Conservation (phyloP, 2,797 vertebrate species). For the Apogon talboti region DNA sequence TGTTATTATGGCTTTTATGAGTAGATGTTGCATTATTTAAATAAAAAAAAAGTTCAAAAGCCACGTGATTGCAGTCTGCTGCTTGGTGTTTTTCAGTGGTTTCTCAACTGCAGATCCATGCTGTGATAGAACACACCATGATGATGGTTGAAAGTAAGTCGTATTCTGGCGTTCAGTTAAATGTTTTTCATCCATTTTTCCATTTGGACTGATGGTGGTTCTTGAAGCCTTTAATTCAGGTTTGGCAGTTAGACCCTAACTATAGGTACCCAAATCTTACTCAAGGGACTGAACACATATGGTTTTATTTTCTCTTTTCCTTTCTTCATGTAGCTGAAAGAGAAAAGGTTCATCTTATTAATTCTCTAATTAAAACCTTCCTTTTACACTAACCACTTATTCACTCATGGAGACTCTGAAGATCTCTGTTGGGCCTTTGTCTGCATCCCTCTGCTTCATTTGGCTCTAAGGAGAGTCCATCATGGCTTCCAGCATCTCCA, state of each 20-base stretch:
- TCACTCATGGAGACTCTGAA: slow-evolving; percentile 41
- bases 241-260: slow-evolving; percentile 65
- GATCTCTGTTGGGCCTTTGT: slow-evolving; percentile 48
- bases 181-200: slow-evolving; percentile 28
- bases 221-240: slow-evolving; percentile 46
- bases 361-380: slow-evolving; percentile 61
- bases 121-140: slow-evolving; percentile 51
- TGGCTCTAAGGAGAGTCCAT: slow-evolving; percentile 90
- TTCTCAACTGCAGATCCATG: slow-evolving; percentile 54
- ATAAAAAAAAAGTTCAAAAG: slow-evolving; percentile 55
- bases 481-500: slow-evolving; percentile 97
- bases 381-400: slow-evolving; percentile 58
- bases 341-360: slow-evolving; percentile 42
- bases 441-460: slow-evolving; percentile 20
- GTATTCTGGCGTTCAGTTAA: slow-evolving; percentile 50
- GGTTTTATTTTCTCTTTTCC: slow-evolving; percentile 49
- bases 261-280: slow-evolving; percentile 41
- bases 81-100: slow-evolving; percentile 57
- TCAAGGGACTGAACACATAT: slow-evolving; percentile 35
- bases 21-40: slow-evolving; percentile 58
- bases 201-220: slow-evolving; percentile 30
- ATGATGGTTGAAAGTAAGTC: slow-evolving; percentile 38
- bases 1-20: slow-evolving; percentile 78
- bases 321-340: slow-evolving; percentile 50
- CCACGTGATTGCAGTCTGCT: slow-evolving; percentile 58